phyloP scores from a whole-genome alignment of 2,797 vertebrate species.

The Chrysocyon brachyurus region DNA sequence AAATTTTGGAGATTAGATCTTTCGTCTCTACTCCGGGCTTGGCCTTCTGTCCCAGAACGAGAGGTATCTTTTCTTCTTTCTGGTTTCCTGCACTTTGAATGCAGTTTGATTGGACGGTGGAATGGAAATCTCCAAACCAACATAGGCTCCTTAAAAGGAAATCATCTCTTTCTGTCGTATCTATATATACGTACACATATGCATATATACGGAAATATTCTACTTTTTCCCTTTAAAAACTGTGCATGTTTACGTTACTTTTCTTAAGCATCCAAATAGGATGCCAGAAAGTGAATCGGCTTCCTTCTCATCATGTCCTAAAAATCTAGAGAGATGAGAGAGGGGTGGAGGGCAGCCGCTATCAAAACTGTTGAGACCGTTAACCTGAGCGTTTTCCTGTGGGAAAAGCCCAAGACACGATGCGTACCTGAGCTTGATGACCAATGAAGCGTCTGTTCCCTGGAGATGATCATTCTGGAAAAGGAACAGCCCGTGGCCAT shows the following conservation, averaged over 20 bases:
- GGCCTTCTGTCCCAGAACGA: no score
- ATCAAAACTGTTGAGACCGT: neutral
- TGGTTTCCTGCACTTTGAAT: neutral
- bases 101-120: neutral
- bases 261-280: neutral
- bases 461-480: neutral
- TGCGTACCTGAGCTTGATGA: fast-evolving
- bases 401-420: fast-evolving
- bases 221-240: neutral
- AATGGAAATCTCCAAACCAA: neutral
- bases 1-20: no score
- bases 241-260: neutral
- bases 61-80: neutral
- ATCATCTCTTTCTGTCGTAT: neutral
- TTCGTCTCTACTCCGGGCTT: neutral
- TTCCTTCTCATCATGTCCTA: neutral
- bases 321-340: neutral
- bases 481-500: fast-evolving
- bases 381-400: neutral
- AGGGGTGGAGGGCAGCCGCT: no score
- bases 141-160: neutral
- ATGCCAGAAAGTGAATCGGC: neutral
- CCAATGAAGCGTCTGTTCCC: neutral
- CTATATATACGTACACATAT: no score
- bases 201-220: neutral